Percentiles rank a stretch among this genome's conserved stretches.
phyloP scores from a whole-genome alignment of 1,140 invertebrate genomes.

The Cherax quadricarinatus region DNA sequence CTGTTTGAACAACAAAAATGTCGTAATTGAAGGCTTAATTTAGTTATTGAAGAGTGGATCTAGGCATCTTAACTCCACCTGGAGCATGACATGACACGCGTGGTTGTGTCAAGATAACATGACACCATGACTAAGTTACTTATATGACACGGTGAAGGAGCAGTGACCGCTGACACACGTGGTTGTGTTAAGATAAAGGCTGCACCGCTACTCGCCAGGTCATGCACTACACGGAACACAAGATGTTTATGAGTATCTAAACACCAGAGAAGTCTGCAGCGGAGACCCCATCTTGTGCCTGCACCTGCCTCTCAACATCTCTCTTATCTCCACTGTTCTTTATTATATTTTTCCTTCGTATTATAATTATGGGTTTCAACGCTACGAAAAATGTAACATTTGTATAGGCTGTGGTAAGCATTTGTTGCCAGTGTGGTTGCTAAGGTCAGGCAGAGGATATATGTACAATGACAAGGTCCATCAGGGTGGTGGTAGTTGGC shows the following conservation, averaged over 20 bases:
- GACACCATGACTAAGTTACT: no score
- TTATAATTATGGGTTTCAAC: not conserved
- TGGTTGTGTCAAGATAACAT: no score
- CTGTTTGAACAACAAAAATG: no score
- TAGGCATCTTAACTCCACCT: no score
- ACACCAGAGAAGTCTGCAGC: not conserved
- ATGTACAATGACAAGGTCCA: not conserved
- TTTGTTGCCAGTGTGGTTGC: not conserved
- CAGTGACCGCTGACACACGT: not conserved
- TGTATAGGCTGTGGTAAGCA: not conserved
- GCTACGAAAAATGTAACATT: not conserved
- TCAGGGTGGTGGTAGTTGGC: conserved; percentile 14
- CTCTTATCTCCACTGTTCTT: not conserved
- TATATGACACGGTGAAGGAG: not conserved
- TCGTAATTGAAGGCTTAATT: no score
- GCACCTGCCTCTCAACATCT: not conserved
- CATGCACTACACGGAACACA: not conserved
- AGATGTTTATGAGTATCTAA: not conserved
- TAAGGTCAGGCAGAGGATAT: conserved; percentile 34
- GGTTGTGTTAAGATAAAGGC: not conserved
- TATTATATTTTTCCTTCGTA: not conserved
- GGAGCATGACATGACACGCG: no score
- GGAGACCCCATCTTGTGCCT: not conserved
- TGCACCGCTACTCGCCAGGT: not conserved
- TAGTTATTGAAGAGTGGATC: no score